Evolutionary conservation across 1,140 invertebrate genomes (phyloP), one percentile per base, ranked within the genome.

Genomic region (Macrobrachium rosenbergii): DNA sequence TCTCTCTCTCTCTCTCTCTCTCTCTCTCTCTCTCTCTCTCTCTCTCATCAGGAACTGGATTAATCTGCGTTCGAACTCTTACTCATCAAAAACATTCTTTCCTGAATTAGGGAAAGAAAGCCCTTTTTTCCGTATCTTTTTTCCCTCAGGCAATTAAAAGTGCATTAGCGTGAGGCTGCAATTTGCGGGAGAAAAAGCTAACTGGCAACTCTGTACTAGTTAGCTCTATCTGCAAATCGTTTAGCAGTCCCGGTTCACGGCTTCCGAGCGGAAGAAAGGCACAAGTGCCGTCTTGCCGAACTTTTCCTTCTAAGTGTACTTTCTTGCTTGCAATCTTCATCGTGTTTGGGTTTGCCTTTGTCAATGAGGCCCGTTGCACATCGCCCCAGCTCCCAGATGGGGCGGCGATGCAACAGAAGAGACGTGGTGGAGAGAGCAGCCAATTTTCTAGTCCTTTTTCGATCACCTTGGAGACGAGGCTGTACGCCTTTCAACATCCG

Each of bases 201-300:
- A 79, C 83, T 60, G 83, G 83, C 83, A 86, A 80, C 76, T 69
- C 80, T 64, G 28, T 79, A 78, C 88, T 89, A 89, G 88, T 89
- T 89, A 89, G 88, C 88, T 85, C 88, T 86, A 89, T 89, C 88
- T 89, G 83, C 88, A 89, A 89, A 89, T 89, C 88, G 88, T 89
- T 89, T 86, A 89, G 69, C 83, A 77, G 83, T 23, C 83, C 83
- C 62, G 83, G 67, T 76, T 67, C 43, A 59, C 77, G 88, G 58
- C 73, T 45, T 52, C 59, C 60, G 28, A 64, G 63, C n/a, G 67
- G 64, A 64, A 75, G n/a, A 85, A 52, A 69, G 88, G 82, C 64
- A 77, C 63, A 88, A 73, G 67, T 28, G 43, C 80, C 62, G 37
- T 82, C 17, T 59, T 79, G 45, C 77, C 60, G 45, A 23, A 23